Percentiles rank a stretch among this genome's conserved stretches.
These are phyloP conservation scores for Platysteira castanea DNA, from an alignment of 2,113 vertebrate species.

Conservation along the genomic window DNA sequence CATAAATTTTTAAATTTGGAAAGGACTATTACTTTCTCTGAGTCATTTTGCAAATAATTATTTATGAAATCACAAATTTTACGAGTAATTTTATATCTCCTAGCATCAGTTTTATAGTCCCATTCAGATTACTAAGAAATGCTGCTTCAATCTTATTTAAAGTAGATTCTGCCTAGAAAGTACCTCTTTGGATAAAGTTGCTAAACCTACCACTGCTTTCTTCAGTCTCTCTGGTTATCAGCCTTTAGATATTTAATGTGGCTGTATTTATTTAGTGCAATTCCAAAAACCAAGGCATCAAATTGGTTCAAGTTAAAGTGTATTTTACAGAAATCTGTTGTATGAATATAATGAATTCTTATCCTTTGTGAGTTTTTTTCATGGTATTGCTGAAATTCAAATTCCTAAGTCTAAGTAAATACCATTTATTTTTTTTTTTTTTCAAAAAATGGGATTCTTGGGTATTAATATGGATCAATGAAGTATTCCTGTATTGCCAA, in stretches of 20 bases:
- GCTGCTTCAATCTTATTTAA: not conserved
- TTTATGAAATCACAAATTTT: not conserved
- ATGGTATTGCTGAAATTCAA: not conserved
- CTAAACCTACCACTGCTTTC: not conserved
- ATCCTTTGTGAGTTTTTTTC: not conserved
- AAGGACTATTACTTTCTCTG: not conserved
- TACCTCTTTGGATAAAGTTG: not conserved
- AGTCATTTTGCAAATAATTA: slow-evolving; percentile 39
- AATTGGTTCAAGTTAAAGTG: not conserved
- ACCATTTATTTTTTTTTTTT: not conserved
- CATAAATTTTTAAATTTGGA: slow-evolving; percentile 2
- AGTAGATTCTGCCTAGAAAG: not conserved
- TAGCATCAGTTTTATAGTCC: not conserved
- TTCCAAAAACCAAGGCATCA: not conserved
- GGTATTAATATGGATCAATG: not conserved
- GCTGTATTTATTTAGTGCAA: not conserved
- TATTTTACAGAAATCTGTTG: not conserved
- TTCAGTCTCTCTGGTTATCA: not conserved
- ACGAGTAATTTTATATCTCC: not conserved
- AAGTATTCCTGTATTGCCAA: not conserved
- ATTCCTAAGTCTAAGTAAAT: not conserved
- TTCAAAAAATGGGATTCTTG: not conserved
- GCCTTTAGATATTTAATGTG: not conserved
- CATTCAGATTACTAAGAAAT: not conserved
- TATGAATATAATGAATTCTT: not conserved